Evolutionary conservation across 2,113 vertebrate genomes (phyloP), one percentile per base, ranked within the genome.

Genomic region (Ranitomeya imitator): DNA sequence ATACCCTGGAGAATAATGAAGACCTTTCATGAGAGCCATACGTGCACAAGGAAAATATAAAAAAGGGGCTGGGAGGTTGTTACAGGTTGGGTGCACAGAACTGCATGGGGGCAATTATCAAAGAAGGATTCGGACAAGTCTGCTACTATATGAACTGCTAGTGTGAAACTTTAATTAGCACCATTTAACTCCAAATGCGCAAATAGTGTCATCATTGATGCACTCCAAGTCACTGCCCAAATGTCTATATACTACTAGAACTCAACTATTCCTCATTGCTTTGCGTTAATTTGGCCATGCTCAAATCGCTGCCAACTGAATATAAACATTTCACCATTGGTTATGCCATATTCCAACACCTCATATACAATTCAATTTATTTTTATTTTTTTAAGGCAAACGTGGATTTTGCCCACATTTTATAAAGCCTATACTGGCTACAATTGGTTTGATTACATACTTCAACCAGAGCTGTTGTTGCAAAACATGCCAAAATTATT

Each of bases 1-100:
- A 63, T 21, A n/a, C 86, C 79, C 87, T 78, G 26, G 86, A 78
- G 87, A 73, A 69, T 65, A 55, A 78, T 74, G 78, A 78, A 77
- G 54, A 11, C 71, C n/a, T 37, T 77, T 61, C 26, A 82, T 11
- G 6, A 86, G 61, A 16, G 63, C 59, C 37, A 54, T 10, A 37
- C 7, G 57, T 11, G 12, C 13, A 78, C 23, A 52, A 9, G 31
- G 61, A 14, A 63, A 76, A 31, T 31, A 31, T 31, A 31, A 31
- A 45, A 79, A 79, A 65, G n/a, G 61, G 26, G 5, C 23, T 78
- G 0, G 12, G 6, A 86, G 57, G 45, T 76, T 85, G 10, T 60
- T n/a, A 54, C 55, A 45, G 55, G 37, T 19, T 61, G 14, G 59
- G 54, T 77, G 15, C 55, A 60, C 2, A 18, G 37, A 57, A 73